These are phyloP conservation scores for Sturnus vulgaris DNA, from an alignment of 2,113 vertebrate genomes.

Conservation along the genomic window DNA sequence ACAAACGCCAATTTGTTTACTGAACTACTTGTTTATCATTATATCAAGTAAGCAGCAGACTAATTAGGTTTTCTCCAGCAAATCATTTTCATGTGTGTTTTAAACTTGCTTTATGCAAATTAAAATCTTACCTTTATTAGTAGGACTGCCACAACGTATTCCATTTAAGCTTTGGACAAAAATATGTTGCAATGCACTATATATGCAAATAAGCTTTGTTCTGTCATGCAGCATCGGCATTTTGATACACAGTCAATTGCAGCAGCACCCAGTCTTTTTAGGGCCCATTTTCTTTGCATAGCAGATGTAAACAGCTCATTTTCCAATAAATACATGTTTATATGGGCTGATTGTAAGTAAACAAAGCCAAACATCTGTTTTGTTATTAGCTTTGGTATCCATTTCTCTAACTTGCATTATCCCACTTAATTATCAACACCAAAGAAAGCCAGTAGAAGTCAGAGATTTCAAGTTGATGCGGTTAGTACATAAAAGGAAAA, in stretches of 20 bases:
- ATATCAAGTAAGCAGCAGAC: not conserved
- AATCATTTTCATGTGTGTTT: not conserved
- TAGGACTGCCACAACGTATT: constrained; percentile 51
- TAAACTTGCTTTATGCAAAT: constrained; percentile 37
- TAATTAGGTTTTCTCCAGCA: not conserved
- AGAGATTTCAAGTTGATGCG: constrained; percentile 70
- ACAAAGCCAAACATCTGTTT: constrained; percentile 62
- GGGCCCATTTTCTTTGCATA: constrained; percentile 41
- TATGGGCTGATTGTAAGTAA: constrained; percentile 55
- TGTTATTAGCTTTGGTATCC: constrained; percentile 70
- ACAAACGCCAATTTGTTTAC: not conserved
- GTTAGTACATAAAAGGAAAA: constrained; percentile 74
- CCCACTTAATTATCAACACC: constrained; percentile 64
- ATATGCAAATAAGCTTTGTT: constrained; percentile 55
- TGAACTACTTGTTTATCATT: not conserved
- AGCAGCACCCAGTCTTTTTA: constrained; percentile 58
- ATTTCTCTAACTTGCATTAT: constrained; percentile 63
- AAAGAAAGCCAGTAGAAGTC: constrained; percentile 67
- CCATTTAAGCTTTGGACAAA: constrained; percentile 54
- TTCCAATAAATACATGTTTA: constrained; percentile 51
- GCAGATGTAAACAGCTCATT: constrained; percentile 58
- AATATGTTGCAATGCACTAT: constrained; percentile 64
- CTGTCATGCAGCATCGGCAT: constrained; percentile 67
- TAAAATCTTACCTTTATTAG: constrained; percentile 59
- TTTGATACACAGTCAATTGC: constrained; percentile 59